Base-by-base conservation (phyloP, 2,797 vertebrate genomes). In the Hypotaenidia okinawae region DNA sequence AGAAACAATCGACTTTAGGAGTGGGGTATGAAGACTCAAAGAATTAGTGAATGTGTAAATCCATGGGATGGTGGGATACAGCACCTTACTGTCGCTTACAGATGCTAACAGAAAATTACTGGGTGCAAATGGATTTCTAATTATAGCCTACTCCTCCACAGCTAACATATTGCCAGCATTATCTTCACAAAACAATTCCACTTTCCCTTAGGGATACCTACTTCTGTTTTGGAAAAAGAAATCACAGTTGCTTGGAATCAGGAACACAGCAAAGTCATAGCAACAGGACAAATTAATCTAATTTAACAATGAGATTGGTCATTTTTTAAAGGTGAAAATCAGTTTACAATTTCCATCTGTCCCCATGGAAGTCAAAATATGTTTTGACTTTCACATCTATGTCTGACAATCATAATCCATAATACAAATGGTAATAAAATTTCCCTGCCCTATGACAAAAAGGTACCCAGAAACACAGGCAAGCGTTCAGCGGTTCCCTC, bases 261-360 rank as follows among this genome's bases (percentile, higher is more conserved):
- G 88, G 85, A 95, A 84, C 55, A 57, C 22, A 75, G 51, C 9
- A 23, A 86, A 91, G 41, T 85, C 64, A 64, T 39, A 91, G 73
- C 39, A 82, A 45, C 58, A 69, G 69, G 84, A 82, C 35, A 77
- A 89, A 92, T 87, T 59, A 54, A 83, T 77, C 54, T 68, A 51
- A 86, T 86, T 90, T 88, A 81, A 54, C 83, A 76, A 37, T 23
- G 10, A 81, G 59, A 88, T 27, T 49, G 79, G 66, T 49, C 15
- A 79, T 73, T 93, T 95, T 94, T 94, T 57, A 72, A 94, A 88
- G 78, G 54, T 77, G 83, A 90, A 94, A 95, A 94, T 84, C 68
- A 55, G 52, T 77, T 96, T 94, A 90, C 39, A 54, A 74, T 79
- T 88, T 90, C 63, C 59, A 87, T 87, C 64, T 90, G 67, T 66